These are phyloP conservation scores for Cantharis rufa DNA, from an alignment of 2,888 invertebrate species.

Conservation along the genomic window DNA sequence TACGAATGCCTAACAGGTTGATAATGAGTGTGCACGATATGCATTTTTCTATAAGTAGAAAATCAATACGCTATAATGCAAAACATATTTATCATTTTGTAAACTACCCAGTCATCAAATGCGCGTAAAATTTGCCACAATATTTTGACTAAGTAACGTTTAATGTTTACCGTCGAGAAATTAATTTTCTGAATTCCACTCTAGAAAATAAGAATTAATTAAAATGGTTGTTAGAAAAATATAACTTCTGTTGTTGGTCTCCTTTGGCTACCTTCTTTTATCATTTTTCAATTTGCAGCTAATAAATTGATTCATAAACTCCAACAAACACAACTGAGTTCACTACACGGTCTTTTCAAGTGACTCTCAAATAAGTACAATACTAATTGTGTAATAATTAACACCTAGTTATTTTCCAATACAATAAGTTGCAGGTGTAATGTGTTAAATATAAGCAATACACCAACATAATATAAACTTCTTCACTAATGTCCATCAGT, in stretches of 20 bases:
- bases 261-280: background rate
- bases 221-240: background rate
- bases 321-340: background rate
- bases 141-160: conserved; percentile 5
- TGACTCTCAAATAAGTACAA: background rate
- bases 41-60: conserved; percentile 8
- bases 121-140: background rate
- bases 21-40: conserved; percentile 13
- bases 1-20: conserved; percentile 19
- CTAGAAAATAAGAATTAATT: background rate
- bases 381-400: background rate
- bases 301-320: background rate
- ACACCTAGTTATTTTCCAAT: background rate
- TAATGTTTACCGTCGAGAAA: conserved; percentile 6
- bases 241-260: background rate
- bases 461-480: background rate
- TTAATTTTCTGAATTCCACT: background rate
- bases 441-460: background rate
- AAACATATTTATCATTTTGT: background rate
- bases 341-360: background rate
- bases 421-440: background rate
- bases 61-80: background rate
- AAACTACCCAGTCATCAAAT: background rate
- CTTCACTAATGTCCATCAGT: background rate
- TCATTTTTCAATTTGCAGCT: background rate